phyloP scores from a whole-genome alignment of 2,113 vertebrate species.

The Mesoclemmys tuberculata region DNA sequence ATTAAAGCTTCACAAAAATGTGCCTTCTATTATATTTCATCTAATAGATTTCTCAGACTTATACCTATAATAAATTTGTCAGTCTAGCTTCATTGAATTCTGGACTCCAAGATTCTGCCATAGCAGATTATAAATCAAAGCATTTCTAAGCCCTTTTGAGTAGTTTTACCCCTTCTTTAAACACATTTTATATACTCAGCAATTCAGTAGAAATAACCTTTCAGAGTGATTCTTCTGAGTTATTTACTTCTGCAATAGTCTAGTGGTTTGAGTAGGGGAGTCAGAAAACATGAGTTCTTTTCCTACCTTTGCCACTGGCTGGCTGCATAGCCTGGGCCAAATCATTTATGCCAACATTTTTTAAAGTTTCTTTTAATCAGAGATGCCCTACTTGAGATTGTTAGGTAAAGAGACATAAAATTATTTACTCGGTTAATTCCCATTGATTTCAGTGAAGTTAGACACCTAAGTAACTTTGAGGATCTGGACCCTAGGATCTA shows the following conservation, averaged over 20 bases:
- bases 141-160: conserved; percentile 68
- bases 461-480: too few relatives aligned
- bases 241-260: conserved; percentile 34
- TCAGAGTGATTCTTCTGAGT: conserved; percentile 59
- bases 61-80: conserved; percentile 75
- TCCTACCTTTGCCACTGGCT: neutral
- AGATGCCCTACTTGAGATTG: conserved; percentile 35
- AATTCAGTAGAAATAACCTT: conserved; percentile 70
- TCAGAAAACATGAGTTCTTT: neutral
- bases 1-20: conserved; percentile 63
- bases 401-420: neutral
- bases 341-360: conserved; percentile 2
- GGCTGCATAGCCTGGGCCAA: conserved; percentile 20
- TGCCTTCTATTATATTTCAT: conserved; percentile 68
- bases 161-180: conserved; percentile 69
- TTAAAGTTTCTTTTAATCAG: conserved; percentile 16
- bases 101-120: conserved; percentile 64
- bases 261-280: conserved; percentile 57
- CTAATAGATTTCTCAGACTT: conserved; percentile 67
- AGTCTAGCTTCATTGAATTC: conserved; percentile 63
- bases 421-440: neutral
- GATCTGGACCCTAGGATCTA: neutral
- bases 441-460: neutral
- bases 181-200: conserved; percentile 65
- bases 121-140: conserved; percentile 70